Conservation (phyloP, 2,113 vertebrate species). For the Gopherus flavomarginatus region DNA sequence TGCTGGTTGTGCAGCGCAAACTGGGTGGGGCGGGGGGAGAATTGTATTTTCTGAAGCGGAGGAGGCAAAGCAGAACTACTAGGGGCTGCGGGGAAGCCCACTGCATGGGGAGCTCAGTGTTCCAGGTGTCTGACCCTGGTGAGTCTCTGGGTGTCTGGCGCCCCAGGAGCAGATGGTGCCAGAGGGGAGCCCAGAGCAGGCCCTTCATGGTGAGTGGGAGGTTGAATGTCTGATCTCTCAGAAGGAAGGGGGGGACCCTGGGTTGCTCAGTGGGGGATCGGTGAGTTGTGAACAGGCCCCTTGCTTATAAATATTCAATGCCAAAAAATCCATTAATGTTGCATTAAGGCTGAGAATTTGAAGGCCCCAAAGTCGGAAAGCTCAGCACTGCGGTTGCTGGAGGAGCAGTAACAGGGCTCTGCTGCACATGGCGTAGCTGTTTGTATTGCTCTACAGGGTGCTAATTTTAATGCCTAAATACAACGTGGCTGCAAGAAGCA, state of each 20-base stretch:
- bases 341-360: conserved; percentile 68
- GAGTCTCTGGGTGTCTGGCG: not conserved
- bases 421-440: rapidly evolving
- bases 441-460: not conserved
- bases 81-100: not conserved
- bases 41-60: not conserved
- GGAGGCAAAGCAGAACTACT: not conserved
- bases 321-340: conserved; percentile 68
- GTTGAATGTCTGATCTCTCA: not conserved
- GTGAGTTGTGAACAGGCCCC: conserved; percentile 24
- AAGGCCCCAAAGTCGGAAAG: conserved; percentile 64
- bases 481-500: not conserved
- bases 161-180: rapidly evolving
- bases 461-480: not conserved
- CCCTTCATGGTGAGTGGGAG: rapidly evolving
- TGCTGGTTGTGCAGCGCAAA: not conserved
- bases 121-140: not conserved
- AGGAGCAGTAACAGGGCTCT: not conserved
- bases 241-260: not conserved
- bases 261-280: not conserved
- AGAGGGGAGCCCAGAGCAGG: not conserved
- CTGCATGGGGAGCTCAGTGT: not conserved
- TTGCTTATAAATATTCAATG: conserved; percentile 69
- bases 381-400: conserved; percentile 17
- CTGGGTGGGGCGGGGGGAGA: not conserved